A percentile compares a stretch with the other conserved stretches of the same genome.
phyloP scores from a whole-genome alignment of 2,888 invertebrate genomes.

The Melitaea athalia region DNA sequence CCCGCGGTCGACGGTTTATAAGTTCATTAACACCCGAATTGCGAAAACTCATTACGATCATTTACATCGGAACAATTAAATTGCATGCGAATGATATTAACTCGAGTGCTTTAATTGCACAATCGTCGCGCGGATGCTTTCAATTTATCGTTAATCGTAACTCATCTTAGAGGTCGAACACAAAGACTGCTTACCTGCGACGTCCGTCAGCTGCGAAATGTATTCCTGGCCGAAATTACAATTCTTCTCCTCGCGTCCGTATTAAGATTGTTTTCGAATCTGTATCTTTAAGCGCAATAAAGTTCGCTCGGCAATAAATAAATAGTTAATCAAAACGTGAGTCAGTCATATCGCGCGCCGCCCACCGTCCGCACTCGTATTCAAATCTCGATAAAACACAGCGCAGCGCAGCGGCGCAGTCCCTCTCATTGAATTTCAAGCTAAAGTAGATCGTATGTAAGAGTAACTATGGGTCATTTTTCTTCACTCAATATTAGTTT shows the following conservation, averaged over 20 bases:
- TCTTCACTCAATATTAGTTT: neutral
- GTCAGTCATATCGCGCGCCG: constrained; percentile 9
- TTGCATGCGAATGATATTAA: constrained; percentile 27
- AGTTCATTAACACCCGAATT: constrained; percentile 30
- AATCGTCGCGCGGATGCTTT: constrained; percentile 17
- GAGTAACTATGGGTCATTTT: neutral
- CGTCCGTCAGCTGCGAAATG: neutral
- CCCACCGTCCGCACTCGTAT: constrained; percentile 23
- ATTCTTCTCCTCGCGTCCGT: constrained; percentile 10
- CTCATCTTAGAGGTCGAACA: neutral
- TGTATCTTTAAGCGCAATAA: constrained; percentile 17
- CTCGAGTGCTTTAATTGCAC: constrained; percentile 27
- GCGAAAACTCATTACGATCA: constrained; percentile 28
- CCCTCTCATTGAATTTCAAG: no score
- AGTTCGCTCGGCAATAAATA: constrained; percentile 35
- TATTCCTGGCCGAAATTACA: neutral
- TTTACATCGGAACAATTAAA: constrained; percentile 31
- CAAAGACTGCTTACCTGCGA: neutral
- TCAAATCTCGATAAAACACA: constrained; percentile 32
- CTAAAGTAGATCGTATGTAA: neutral
- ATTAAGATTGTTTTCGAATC: constrained; percentile 18
- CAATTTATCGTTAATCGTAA: constrained; percentile 5
- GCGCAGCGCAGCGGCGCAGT: neutral
- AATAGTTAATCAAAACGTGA: constrained; percentile 33
- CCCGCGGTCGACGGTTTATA: constrained; percentile 28